Percentiles rank a stretch among this genome's conserved stretches.
Conservation (phyloP, 2,797 vertebrate genomes). For the Hoplostethus mediterraneus region DNA sequence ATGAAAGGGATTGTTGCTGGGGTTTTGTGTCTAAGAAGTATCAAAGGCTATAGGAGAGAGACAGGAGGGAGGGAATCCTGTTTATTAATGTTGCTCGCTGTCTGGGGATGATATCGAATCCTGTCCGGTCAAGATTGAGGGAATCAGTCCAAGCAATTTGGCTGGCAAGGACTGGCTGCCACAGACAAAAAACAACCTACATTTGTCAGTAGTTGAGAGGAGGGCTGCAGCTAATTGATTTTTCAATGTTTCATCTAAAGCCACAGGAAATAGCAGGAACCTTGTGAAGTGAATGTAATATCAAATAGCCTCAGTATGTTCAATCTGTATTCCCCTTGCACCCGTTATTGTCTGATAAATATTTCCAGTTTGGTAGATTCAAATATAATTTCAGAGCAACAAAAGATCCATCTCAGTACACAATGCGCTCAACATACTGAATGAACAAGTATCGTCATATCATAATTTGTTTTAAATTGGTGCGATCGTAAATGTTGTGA, state of each 20-base stretch:
- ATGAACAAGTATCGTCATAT: neutral
- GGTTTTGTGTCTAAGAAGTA: conserved; percentile 58
- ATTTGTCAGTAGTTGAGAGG: conserved; percentile 28
- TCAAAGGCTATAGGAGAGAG: conserved; percentile 45
- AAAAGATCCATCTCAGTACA: neutral
- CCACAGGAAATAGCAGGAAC: conserved; percentile 16
- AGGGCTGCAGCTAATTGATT: conserved; percentile 29
- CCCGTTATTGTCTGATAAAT: conserved; percentile 3
- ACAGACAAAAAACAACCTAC: conserved; percentile 25
- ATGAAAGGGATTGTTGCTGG: conserved; percentile 37
- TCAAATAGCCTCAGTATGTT: conserved; percentile 3
- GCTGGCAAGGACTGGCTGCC: conserved; percentile 34
- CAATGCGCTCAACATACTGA: neutral
- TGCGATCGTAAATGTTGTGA: too few species aligned
- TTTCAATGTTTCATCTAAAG: conserved; percentile 24
- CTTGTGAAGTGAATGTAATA: conserved; percentile 2
- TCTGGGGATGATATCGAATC: conserved; percentile 29
- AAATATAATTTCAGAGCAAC: conserved; percentile 15
- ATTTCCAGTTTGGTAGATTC: neutral
- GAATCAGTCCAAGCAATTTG: conserved; percentile 54
- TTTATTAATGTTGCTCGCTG: neutral
- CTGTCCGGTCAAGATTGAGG: conserved; percentile 45
- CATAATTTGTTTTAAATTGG: too few species aligned
- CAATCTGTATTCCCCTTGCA: conserved; percentile 9
- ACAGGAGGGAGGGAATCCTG: neutral